Percentiles rank a stretch among this genome's conserved stretches.
phyloP scores from a whole-genome alignment of 2,888 invertebrate species.

The Dioctria linearis region DNA sequence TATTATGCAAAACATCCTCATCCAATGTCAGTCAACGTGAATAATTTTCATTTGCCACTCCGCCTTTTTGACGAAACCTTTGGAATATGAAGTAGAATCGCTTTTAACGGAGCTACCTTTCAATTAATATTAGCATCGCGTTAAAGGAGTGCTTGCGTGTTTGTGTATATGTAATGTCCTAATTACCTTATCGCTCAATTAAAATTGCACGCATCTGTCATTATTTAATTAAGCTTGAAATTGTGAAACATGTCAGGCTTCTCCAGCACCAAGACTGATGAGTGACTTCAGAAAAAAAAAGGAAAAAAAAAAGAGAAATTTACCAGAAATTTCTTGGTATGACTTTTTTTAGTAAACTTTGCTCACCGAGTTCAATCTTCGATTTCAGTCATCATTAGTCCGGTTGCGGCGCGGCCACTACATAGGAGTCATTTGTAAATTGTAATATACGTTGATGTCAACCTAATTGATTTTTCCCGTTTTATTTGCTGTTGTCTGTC shows the following conservation, averaged over 20 bases:
- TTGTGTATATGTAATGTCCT: not conserved
- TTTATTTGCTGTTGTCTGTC: not conserved
- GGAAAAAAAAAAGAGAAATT: not conserved
- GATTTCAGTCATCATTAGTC: not conserved
- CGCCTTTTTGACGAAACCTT: not conserved
- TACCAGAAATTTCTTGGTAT: not conserved
- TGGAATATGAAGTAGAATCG: no score
- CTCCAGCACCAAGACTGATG: not conserved
- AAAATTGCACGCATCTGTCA: constrained; percentile 36
- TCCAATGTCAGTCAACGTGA: not conserved
- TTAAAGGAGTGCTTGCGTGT: not conserved
- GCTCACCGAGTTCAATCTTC: not conserved
- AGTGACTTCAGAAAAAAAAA: not conserved
- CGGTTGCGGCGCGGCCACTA: not conserved
- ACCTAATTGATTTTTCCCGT: not conserved
- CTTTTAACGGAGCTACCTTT: not conserved
- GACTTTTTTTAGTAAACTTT: not conserved
- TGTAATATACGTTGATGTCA: not conserved
- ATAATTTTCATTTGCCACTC: not conserved
- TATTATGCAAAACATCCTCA: constrained; percentile 23
- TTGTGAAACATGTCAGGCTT: constrained; percentile 21
- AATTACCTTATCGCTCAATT: constrained; percentile 44
- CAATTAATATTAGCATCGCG: constrained; percentile 8
- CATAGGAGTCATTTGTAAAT: not conserved
- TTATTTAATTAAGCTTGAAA: constrained; percentile 35